Conservation (phyloP, 2,113 vertebrate genomes). For the Siniperca knerii region DNA sequence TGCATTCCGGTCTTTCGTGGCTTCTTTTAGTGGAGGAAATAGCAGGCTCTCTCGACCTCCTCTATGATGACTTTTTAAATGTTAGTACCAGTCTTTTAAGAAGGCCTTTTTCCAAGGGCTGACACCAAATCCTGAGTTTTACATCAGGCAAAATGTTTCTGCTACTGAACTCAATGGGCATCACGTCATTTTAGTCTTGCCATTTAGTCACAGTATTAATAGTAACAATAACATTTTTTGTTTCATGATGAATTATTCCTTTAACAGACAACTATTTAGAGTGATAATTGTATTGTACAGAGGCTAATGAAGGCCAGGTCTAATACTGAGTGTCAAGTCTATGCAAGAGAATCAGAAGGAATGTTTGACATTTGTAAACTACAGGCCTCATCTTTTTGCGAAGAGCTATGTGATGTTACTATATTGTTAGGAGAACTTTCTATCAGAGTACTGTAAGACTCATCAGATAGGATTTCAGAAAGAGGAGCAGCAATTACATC, state of each 20-base stretch:
- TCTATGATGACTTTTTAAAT: conserved; percentile 7
- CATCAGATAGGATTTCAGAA: conserved; percentile 19
- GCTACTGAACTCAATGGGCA: neutral
- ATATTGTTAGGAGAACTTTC: conserved; percentile 21
- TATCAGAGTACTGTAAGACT: conserved; percentile 15
- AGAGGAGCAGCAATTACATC: conserved; percentile 18
- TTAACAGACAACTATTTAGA: neutral
- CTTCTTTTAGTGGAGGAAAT: neutral
- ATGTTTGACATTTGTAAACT: conserved; percentile 12
- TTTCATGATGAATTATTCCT: neutral
- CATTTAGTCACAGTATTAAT: neutral
- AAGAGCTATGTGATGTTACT: neutral
- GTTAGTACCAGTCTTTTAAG: neutral
- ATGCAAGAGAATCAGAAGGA: conserved; percentile 32
- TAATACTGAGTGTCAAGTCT: conserved; percentile 29
- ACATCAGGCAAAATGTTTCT: conserved; percentile 3
- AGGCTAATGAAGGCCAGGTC: neutral
- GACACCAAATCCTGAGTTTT: conserved; percentile 2
- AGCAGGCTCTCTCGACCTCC: neutral
- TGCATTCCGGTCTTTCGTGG: neutral
- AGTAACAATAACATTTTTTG: neutral
- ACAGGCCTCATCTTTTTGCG: conserved; percentile 16
- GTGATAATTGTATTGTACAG: neutral
- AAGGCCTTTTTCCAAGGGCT: neutral
- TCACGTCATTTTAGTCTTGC: neutral